phyloP scores from a whole-genome alignment of 2,797 vertebrate species.

The Mus minutoides region DNA sequence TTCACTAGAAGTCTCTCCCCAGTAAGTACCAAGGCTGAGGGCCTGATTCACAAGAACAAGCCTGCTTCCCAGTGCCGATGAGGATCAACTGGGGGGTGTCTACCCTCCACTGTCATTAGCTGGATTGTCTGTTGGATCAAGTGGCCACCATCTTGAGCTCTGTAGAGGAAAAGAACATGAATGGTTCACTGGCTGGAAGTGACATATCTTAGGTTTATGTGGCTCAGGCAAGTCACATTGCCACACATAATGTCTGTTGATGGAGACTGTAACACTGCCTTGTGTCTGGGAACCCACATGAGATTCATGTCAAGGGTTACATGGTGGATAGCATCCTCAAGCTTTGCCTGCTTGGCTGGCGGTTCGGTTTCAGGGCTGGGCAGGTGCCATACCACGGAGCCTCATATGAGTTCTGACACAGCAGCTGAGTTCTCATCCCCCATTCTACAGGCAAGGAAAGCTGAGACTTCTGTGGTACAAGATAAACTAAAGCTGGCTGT shows the following conservation, averaged over 20 bases:
- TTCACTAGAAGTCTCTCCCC: neutral
- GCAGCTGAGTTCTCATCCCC: neutral
- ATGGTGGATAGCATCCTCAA: neutral
- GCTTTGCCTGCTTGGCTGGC: neutral
- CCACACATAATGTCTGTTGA: neutral
- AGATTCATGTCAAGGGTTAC: neutral
- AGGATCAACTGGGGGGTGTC: neutral
- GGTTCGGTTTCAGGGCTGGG: neutral
- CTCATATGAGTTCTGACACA: neutral
- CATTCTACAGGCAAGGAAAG: conserved; percentile 18
- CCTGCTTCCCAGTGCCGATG: neutral
- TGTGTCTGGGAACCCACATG: neutral
- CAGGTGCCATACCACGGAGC: neutral
- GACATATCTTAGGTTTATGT: neutral
- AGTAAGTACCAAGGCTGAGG: neutral
- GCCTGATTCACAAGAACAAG: neutral
- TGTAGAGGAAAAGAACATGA: neutral
- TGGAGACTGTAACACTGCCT: neutral
- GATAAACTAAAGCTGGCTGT: neutral
- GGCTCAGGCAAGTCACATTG: neutral
- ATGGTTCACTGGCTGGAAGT: neutral
- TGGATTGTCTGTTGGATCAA: neutral
- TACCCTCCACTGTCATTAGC: neutral
- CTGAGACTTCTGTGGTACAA: neutral
- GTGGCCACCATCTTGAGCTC: neutral